phyloP scores from a whole-genome alignment of 1,140 invertebrate species.

The Protaetia brevitarsis region DNA sequence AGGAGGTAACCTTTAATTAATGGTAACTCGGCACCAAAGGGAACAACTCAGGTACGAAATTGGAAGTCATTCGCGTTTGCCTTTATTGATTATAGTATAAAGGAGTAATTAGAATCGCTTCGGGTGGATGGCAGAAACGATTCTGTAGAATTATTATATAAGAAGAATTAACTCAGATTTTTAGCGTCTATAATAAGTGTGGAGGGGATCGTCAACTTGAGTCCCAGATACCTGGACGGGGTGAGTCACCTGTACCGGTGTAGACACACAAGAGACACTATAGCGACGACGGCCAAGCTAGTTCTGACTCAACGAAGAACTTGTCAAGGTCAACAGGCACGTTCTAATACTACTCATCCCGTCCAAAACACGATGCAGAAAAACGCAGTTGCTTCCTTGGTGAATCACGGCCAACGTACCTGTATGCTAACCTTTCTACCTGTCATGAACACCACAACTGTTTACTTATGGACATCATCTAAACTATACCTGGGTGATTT shows the following conservation, averaged over 20 bases:
- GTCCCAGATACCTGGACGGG: not conserved
- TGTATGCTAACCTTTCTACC: constrained; percentile 13
- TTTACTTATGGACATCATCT: not conserved
- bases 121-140: no score
- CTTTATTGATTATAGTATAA: not conserved
- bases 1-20: constrained; percentile 31
- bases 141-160: not conserved
- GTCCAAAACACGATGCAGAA: constrained; percentile 30
- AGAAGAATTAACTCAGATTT: not conserved
- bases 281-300: constrained; percentile 3
- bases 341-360: constrained; percentile 32
- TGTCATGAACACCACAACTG: not conserved
- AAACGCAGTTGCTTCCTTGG: constrained; percentile 26
- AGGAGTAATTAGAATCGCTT: not conserved
- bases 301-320: constrained; percentile 30
- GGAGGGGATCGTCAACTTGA: not conserved
- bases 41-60: constrained; percentile 35
- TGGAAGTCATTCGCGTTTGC: constrained; percentile 35
- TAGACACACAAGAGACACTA: constrained; percentile 29
- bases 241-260: constrained; percentile 19
- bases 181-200: no score
- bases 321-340: constrained; percentile 34
- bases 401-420: constrained; percentile 26
- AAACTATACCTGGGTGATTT: not conserved
- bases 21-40: constrained; percentile 24